Evolutionary conservation across 2,113 vertebrate genomes (phyloP), one percentile per base, ranked within the genome.

Genomic region (Datnioides undecimradiatus): DNA sequence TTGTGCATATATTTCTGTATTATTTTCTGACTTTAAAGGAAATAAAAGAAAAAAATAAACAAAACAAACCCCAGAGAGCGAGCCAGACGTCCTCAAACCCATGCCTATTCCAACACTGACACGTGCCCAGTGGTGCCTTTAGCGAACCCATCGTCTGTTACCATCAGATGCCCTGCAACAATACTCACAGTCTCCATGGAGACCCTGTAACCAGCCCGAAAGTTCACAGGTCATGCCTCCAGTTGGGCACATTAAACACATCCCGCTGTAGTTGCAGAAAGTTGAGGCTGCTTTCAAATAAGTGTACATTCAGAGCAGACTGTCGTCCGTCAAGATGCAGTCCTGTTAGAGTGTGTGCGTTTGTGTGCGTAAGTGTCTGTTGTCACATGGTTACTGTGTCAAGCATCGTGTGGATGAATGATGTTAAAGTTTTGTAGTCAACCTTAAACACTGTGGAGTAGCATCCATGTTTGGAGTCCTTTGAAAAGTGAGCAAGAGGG

Each of bases 1-100:
- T 89, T 95, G 91, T 95, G 94, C 94, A 94, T 95, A 95, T 89
- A 80, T 90, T 75, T 89, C 88, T 73, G 78, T 90, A 87, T 89
- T 87, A 88, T 92, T 91, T 89, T 87, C 86, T 82, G 77, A 90
- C 83, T 80, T 75, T 68, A 90, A 93, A 87, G 60, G 76, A 90
- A 91, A 83, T 6, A 25, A 79, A 83, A 79, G 45, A 63, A 54
- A 45, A 80, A 90, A 90, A 82, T 8, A 31, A 76, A 83, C 69
- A 45, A 63, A 31, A 0, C 58, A 72, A 89, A 88, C n/a, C n/a
- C n/a, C n/a, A n/a, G n/a, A 92, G 69, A 89, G 83, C 83, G 84
- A 92, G 85, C 82, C 88, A 82, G 83, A 87, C 59, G 81, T 92
- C 84, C 71, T 84, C 71, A 36, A 84, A 85, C 86, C 86, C 88